Base-by-base conservation (phyloP, 1,140 invertebrate genomes). In the Philopotamus ludificatus region DNA sequence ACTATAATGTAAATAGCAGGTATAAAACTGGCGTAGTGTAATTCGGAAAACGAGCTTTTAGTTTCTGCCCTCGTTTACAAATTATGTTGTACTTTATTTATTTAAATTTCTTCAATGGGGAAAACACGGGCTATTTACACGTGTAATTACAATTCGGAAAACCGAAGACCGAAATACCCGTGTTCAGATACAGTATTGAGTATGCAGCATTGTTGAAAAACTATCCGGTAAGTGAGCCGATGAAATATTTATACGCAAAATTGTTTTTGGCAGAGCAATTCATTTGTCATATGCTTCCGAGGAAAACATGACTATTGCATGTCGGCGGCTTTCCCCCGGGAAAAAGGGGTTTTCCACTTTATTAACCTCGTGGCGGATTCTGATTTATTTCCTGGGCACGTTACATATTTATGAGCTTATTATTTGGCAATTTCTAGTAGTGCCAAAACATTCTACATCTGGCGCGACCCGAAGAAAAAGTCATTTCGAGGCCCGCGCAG, bases 321-420 rank as follows among this genome's bases (percentile, higher is more conserved):
- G 44, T 47, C 44, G 18, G 44, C 8, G 18, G 10, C 15, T 47
- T 34, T 12, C 28, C 28, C 28, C 28, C 4, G 28, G 4, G 44
- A 47, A 47, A 47, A 47, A 47, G 50, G 50, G 20, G 50, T 21
- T 53, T 57, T 57, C 22, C 54, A 39, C 54, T 57, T 28, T 57
- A 57, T 57, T 57, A 57, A 57, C 54, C 54, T 3, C 26, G 23
- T 16, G 44, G 8, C 44, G 44, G 44, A 47, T 47, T 39, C 54
- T 57, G 54, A 57, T 57, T 57, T 57, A 57, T 57, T 57, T 57
- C 54, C 28, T 7, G 23, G 23, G 54, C n/a, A 20, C 54, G 54
- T 57, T 57, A 57, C 54, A 57, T 57, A 57, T 57, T 57, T 57
- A 57, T 57, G 54, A 57, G 54, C 54, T 57, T 57, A 57, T 57